Evolutionary conservation across 2,797 vertebrate genomes (phyloP), one percentile per base, ranked within the genome.

Genomic region (Sternotherus odoratus): DNA sequence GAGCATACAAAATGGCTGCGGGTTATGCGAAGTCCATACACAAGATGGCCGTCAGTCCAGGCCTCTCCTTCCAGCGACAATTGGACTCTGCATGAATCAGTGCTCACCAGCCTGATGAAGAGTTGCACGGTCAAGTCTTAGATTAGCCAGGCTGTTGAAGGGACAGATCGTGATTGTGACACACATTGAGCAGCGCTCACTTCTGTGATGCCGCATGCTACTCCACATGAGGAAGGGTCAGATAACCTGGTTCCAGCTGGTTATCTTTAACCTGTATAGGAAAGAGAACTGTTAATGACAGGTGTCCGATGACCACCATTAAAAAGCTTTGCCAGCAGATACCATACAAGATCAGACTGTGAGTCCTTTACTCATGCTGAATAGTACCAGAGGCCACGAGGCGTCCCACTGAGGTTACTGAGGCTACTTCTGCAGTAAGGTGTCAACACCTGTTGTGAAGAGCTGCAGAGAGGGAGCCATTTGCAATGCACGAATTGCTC

Each of bases 121-220:
- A 10, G n/a, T 48, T 78, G 15, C 15, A 30, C 0, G 0, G 66
- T 26, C 69, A 36, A 46, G 12, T 16, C 75, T 39, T n/a, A 21
- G 33, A 50, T 43, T 23, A 15, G 17, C 48, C 57, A 60, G 57
- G 30, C 57, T 33, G 3, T 60, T 30, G 30, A 60, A 33, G 6
- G 30, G 57, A 33, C 57, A 60, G 57, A 16, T 33, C 16, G 57
- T 60, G 57, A 60, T 33, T 60, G 57, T 33, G 28, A 16, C 57
- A 33, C 57, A 33, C 57, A 60, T 60, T 16, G 28, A 60, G 57
- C 33, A 60, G 57, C 57, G 33, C 13, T 8, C 30, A 16, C 30
- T 15, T 39, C 21, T 69, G 9, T 69, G 36, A 5, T n/a, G 60
- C n/a, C 16, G 19, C 30, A 5, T 66, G 60, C 60, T 69, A 39